phyloP scores from a whole-genome alignment of 2,888 invertebrate species.

The Augiades crinisus region DNA sequence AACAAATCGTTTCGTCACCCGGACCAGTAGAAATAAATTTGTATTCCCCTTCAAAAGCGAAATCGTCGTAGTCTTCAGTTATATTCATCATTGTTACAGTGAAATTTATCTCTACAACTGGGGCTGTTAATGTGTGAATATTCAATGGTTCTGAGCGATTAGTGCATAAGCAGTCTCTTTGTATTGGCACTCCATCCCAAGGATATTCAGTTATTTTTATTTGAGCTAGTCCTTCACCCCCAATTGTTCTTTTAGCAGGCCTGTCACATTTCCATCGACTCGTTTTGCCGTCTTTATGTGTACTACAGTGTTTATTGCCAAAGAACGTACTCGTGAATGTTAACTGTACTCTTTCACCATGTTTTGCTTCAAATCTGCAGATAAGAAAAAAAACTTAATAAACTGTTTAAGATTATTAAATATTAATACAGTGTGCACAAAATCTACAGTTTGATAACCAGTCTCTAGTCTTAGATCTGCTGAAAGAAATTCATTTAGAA shows the following conservation, averaged over 20 bases:
- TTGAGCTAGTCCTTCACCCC: conserved; percentile 81
- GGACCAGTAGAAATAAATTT: conserved; percentile 83
- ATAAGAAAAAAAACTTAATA: too few species aligned
- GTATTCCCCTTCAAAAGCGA: conserved; percentile 88
- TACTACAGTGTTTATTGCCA: conserved; percentile 85
- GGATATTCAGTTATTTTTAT: conserved; percentile 86
- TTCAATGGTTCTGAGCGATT: conserved; percentile 84
- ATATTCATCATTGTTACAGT: conserved; percentile 90
- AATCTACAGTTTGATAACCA: not conserved
- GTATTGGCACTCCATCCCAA: conserved; percentile 84
- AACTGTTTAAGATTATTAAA: too few species aligned
- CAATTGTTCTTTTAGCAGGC: conserved; percentile 65
- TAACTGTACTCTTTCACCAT: conserved; percentile 85
- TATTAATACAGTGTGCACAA: too few species aligned
- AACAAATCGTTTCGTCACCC: conserved; percentile 82
- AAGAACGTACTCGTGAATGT: conserved; percentile 86
- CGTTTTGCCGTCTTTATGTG: conserved; percentile 84
- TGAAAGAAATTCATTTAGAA: too few species aligned
- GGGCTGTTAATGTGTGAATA: conserved; percentile 85
- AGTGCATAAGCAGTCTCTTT: conserved; percentile 88
- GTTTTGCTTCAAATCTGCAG: conserved; percentile 84
- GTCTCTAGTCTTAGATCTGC: too few species aligned
- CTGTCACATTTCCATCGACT: conserved; percentile 87
- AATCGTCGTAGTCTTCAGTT: conserved; percentile 89
- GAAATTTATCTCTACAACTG: conserved; percentile 87